Evolutionary conservation across 2,113 vertebrate genomes (phyloP), one percentile per base, ranked within the genome.

Genomic region (Mugil cephalus): DNA sequence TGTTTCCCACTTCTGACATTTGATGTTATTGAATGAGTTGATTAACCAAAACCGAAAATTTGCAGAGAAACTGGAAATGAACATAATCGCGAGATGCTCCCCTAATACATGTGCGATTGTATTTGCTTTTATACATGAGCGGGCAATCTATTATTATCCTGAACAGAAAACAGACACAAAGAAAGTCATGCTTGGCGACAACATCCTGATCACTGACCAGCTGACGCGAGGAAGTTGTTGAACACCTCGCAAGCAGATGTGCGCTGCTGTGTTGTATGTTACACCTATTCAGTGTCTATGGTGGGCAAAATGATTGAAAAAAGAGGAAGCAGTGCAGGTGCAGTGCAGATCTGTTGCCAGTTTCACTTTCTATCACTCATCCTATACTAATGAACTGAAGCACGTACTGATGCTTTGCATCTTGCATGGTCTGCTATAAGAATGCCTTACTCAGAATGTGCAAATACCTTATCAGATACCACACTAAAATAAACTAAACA

Each of bases 251-350:
- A 60, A 55, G 63, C 62, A 35, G 10, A 2, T 19, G n/a, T n/a
- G 11, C 19, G 18, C 6, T 11, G 19, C 15, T 24, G n/a, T 51
- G 7, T 10, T 15, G 46, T 13, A 1, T 11, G 58, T 48, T 47
- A 38, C 34, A 43, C 47, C 10, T 50, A 11, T 6, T 56, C 4
- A 1, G 5, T 51, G 19, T 46, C 3, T 14, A 6, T 30, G 24
- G 24, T n/a, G 24, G 24, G 24, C 24, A 30, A 5, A 30, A 30
- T 30, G 24, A 5, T 0, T 10, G 1, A 6, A 42, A 77, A 78
- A 87, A 85, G 66, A 72, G 72, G 84, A 88, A 82, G 60, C 2
- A 13, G 39, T 52, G 34, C 83, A 84, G 82, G 69, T 82, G 73
- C 63, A 54, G 24, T 63, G 55, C 46, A 58, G 24, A 71, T 15